Base-by-base conservation (phyloP, 2,797 vertebrate species). In the Heterohyrax brucei region DNA sequence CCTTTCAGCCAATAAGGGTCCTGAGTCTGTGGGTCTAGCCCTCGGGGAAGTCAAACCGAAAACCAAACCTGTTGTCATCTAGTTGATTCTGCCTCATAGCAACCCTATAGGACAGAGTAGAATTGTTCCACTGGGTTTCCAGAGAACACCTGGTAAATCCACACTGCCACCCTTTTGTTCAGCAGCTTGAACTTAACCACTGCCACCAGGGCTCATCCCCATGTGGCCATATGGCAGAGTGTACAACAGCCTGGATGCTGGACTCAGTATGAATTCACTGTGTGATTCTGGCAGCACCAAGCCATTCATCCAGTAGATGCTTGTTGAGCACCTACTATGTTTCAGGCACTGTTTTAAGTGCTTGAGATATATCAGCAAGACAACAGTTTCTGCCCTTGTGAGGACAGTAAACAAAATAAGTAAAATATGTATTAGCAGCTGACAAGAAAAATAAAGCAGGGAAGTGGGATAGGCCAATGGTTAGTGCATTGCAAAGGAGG, bases 1-100 rank as follows among this genome's bases (percentile, higher is more conserved):
- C 62, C 68, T 95, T 87, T n/a, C 28, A 89, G 39, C 33, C 80
- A 73, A 66, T 61, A 82, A 93, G 66, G 4, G 19, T 9, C 26
- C 18, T n/a, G 21, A 66, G 70, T 80, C 88, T 53, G 19, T 22
- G 64, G 56, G 3, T 59, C 44, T 68, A 72, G 59, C 53, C 72
- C 64, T 30, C 3, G 19, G 12, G 39, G 26, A 87, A 46, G 21
- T 24, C 9, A 46, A 28, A 56, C 53, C 53, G 18, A 56, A 56
- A 56, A 56, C 12, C 10, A 56, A 56, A 56, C 12, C 53, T 16
- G 12, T 14, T 56, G 53, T 12, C 53, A 56, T 56, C 53, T 12
- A 56, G 53, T 56, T 16, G 53, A 56, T 13, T 13, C 13, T 16
- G 2, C 13, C 53, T 56, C 53, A 16, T 10, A 56, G 53, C 53